Evolutionary conservation across 2,888 invertebrate species (phyloP).

Genomic region (Eudasyphora cyanicolor): DNA sequence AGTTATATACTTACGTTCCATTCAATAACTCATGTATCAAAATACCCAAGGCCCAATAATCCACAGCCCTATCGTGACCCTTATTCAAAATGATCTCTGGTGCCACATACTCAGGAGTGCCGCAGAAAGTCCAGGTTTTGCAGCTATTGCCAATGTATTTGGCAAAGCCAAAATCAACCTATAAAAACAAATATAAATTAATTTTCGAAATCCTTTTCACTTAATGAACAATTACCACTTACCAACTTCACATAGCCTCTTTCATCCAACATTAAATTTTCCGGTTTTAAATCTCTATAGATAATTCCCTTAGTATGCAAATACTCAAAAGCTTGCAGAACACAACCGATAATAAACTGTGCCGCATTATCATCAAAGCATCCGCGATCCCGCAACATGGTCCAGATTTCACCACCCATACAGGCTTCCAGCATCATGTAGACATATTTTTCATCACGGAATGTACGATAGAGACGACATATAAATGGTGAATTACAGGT

Average conservation of each 20-base stretch:
- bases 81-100: constrained; percentile 94
- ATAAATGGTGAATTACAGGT: constrained; percentile 82
- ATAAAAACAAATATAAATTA: constrained; percentile 48
- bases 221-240: constrained; percentile 67
- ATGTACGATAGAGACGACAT: constrained; percentile 91
- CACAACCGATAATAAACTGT: constrained; percentile 94
- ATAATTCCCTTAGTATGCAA: constrained; percentile 92
- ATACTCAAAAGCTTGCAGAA: constrained; percentile 95
- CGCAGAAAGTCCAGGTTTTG: constrained; percentile 97
- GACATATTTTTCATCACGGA: constrained; percentile 93
- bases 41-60: constrained; percentile 96
- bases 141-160: constrained; percentile 89
- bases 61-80: constrained; percentile 90
- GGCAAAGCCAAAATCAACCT: constrained; percentile 96
- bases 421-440: constrained; percentile 97
- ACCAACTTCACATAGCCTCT: constrained; percentile 94
- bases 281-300: constrained; percentile 95
- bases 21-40: constrained; percentile 92
- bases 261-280: constrained; percentile 92
- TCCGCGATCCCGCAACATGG: constrained; percentile 91
- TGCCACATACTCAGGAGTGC: constrained; percentile 95
- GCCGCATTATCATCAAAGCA: constrained; percentile 91
- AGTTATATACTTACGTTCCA: constrained; percentile 85
- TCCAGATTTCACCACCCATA: constrained; percentile 97
- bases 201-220: not conserved